These are phyloP conservation scores for Corythaixoides concolor DNA, from an alignment of 2,113 vertebrate genomes.

Conservation along the genomic window DNA sequence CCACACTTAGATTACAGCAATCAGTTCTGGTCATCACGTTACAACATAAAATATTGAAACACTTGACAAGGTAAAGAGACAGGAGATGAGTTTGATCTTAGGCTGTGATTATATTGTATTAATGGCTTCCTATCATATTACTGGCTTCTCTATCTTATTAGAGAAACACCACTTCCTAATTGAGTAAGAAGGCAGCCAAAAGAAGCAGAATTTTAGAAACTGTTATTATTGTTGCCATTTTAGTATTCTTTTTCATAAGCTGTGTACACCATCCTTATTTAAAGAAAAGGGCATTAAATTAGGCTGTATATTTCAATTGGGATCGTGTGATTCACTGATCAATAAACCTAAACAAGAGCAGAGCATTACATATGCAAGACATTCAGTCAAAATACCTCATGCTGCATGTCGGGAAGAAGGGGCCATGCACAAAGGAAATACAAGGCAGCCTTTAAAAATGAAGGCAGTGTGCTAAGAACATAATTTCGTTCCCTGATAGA, in stretches of 20 bases:
- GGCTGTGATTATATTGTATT: slow-evolving; percentile 74
- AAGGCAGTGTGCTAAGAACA: neutral
- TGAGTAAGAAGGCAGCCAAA: slow-evolving; percentile 18
- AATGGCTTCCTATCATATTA: slow-evolving; percentile 74
- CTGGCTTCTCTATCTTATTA: slow-evolving; percentile 61
- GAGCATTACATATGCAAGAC: neutral
- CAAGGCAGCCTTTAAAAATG: neutral
- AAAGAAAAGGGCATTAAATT: neutral
- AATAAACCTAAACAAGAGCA: neutral
- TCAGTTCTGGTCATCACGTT: slow-evolving; percentile 78
- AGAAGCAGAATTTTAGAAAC: neutral
- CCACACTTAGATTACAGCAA: slow-evolving; percentile 71
- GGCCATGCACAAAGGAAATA: neutral
- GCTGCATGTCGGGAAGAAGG: neutral
- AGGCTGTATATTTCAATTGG: neutral
- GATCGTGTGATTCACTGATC: slow-evolving; percentile 14
- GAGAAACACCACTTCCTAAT: slow-evolving; percentile 44
- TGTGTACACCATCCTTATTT: neutral
- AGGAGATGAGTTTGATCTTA: slow-evolving; percentile 77
- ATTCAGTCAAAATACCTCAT: neutral
- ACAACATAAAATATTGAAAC: slow-evolving; percentile 80
- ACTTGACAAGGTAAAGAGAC: slow-evolving; percentile 81
- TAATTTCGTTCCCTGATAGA: neutral
- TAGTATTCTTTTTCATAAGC: neutral
- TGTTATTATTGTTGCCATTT: neutral